Evolutionary conservation across 2,888 invertebrate species (phyloP).

Genomic region (Campoletis raptor): DNA sequence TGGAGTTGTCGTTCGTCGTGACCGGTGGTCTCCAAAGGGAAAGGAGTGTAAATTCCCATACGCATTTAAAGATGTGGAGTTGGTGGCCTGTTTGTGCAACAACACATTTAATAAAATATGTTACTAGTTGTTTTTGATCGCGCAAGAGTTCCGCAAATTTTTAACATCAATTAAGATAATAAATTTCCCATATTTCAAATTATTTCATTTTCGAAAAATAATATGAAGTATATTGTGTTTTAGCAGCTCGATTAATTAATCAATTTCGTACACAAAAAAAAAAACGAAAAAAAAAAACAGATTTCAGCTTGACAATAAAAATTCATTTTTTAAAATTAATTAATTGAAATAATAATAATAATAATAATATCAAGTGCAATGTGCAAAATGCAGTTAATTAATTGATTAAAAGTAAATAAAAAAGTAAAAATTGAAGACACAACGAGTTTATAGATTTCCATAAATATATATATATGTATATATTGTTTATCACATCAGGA

Average conservation of each 20-base stretch:
- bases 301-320: not conserved
- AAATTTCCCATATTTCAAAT: not conserved
- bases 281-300: not conserved
- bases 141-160: slow-evolving; percentile 7
- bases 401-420: not conserved
- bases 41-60: slow-evolving; percentile 74
- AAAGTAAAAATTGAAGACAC: not conserved
- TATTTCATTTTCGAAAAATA: not conserved
- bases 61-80: slow-evolving; percentile 56
- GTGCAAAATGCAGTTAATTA: not conserved
- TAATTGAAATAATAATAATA: not conserved
- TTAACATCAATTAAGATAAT: not conserved
- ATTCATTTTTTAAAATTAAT: not conserved
- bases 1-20: slow-evolving; percentile 41
- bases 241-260: not conserved
- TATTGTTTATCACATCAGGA: slow-evolving; percentile 22
- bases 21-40: slow-evolving; percentile 64
- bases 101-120: slow-evolving; percentile 58
- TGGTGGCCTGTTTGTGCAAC: slow-evolving; percentile 64
- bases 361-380: not conserved
- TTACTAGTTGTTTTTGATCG: not conserved
- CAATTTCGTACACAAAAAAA: not conserved
- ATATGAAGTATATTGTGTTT: not conserved
- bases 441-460: not conserved
- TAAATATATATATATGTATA: no score